Evolutionary conservation across 1,140 invertebrate species (phyloP), one percentile per base, ranked within the genome.

Genomic region (Pissodes strobi): DNA sequence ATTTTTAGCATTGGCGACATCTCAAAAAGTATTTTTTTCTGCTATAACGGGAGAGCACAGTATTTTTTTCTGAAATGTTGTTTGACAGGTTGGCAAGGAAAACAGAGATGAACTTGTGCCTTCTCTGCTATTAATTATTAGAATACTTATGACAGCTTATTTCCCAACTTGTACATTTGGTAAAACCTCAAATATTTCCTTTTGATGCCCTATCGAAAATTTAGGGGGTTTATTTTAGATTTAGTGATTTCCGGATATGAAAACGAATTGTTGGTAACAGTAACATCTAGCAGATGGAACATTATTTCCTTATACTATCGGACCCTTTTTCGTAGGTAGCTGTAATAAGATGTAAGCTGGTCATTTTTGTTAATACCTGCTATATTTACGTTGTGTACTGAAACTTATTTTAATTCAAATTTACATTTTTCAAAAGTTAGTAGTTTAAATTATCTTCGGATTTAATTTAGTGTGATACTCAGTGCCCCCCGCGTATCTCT

Each of bases 401-500:
- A 52, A 1, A 52, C 17, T 52, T 49, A 8, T 49, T 52, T 52
- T 52, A 23, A 23, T 52, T 52, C 27, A n/a, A n/a, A n/a, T n/a
- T n/a, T n/a, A n/a, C n/a, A n/a, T 8, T 6, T 52, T 52, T 12
- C 27, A 30, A 52, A 23, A 27, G 17, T 52, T 52, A 15, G 25
- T 34, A 2, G 49, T 25, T 23, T 52, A 23, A n/a, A 49, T 49
- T 13, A 52, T 52, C 27, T 52, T 23, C 8, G 13, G 34, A 21
- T 56, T 12, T 10, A 39, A 39, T 39, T 63, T 67, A 5, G 65
- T 67, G 22, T 34, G n/a, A 63, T 30, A 30, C 39, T 67, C 13
- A 67, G 25, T 27, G 63, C 65, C 5, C 51, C 51, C 17, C 65
- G 18, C 23, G 38, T 49, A 53, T 62, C 38, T 37, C 46, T 48